These are phyloP conservation scores for Ceratina calcarata DNA, from an alignment of 1,140 invertebrate genomes.

Conservation along the genomic window DNA sequence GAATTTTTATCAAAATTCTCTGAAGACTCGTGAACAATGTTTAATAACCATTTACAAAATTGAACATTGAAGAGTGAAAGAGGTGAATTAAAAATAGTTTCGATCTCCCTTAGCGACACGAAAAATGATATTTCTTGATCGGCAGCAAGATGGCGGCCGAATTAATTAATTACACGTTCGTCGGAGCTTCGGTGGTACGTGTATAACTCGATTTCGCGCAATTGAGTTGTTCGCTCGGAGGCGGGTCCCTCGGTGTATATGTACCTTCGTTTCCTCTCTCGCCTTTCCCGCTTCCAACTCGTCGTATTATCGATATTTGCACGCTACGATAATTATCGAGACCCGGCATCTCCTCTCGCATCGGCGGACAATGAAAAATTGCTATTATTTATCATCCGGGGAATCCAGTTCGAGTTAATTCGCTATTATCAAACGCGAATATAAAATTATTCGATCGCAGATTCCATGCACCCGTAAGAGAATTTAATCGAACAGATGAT, in stretches of 20 bases:
- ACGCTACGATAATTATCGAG: conserved; percentile 75
- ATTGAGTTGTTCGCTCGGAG: conserved; percentile 71
- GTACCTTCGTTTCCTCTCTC: conserved; percentile 33
- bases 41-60: too few species aligned
- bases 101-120: not conserved
- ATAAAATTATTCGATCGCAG: not conserved
- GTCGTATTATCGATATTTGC: conserved; percentile 73
- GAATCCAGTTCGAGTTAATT: not conserved
- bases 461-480: too few species aligned
- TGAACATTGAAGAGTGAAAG: too few species aligned
- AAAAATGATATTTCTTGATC: conserved; percentile 73
- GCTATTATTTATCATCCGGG: not conserved
- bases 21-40: too few species aligned
- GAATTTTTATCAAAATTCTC: too few species aligned
- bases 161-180: conserved; percentile 79
- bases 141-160: conserved; percentile 72
- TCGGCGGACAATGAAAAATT: conserved; percentile 10
- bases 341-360: conserved; percentile 23
- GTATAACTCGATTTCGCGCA: conserved; percentile 75
- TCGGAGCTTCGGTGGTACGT: conserved; percentile 55
- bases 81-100: too few species aligned
- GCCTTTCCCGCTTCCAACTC: conserved; percentile 44
- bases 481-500: too few species aligned
- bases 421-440: not conserved
- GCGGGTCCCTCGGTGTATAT: conserved; percentile 43